Evolutionary conservation across 2,113 vertebrate species (phyloP), one percentile per base, ranked within the genome.

Genomic region (Empidonax traillii): DNA sequence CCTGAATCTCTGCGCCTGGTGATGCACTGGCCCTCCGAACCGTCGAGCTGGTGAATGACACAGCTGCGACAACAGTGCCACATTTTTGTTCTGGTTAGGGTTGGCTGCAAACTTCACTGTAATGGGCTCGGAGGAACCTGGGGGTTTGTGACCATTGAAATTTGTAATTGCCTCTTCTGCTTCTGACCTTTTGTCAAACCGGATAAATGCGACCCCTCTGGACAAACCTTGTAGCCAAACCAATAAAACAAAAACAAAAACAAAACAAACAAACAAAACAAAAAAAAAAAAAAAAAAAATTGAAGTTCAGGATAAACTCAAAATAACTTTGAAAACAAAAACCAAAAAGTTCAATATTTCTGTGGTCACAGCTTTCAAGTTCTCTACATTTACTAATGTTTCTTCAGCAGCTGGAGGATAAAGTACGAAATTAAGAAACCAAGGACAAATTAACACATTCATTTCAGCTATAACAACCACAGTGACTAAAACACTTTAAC

Each of bases 1-100:
- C 99, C 99, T 99, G 97, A 99, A 99, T 96, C 99, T 98, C 96
- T 99, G 99, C 3, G 99, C 99, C 97, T 99, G 99, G 98, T 99
- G 99, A 93, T 99, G 99, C 43, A 99, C 98, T 4, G 99, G 99
- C 73, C 99, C 99, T 78, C 99, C 98, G 17, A 99, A 99, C 81
- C 99, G 98, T 25, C 99, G 97, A 35, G 99, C 99, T 81, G 99
- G 99, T 51, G 99, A 99, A 97, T 99, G 99, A 97, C 99, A 99
- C 71, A 99, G 97, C 97, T 99, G 99, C 30, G 99, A 99, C 92
- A 99, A 98, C 95, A 99, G 96, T 44, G 99, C 99, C 66, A 99
- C 98, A 87, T 99, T 99, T 98, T 99, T 99, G 95, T 98, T 98
- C 98, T 99, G 99, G 97, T 99, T 99, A 58, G 99, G 99, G 89